Percentiles rank a stretch among this genome's conserved stretches.
phyloP scores from a whole-genome alignment of 2,888 invertebrate species.

The Amphipyra berbera region DNA sequence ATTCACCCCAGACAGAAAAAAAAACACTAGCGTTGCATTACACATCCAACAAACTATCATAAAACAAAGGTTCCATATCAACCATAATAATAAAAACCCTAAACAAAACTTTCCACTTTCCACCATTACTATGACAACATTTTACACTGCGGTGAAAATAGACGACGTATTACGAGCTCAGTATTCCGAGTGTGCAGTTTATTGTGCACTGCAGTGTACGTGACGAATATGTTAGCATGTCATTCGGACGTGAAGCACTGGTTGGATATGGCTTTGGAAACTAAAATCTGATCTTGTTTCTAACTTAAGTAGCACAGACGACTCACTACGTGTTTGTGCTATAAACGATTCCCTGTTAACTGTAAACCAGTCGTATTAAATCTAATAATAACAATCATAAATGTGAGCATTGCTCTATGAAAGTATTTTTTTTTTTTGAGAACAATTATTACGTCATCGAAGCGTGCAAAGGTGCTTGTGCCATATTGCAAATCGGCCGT shows the following conservation, averaged over 20 bases:
- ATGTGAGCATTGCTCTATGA: no score
- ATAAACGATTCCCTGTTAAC: no score
- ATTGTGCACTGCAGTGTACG: slow-evolving; percentile 58
- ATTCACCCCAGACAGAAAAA: no score
- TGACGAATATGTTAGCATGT: slow-evolving; percentile 52
- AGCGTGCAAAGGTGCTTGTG: no score
- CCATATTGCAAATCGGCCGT: no score
- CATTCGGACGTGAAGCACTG: slow-evolving; percentile 42
- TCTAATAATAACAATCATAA: no score
- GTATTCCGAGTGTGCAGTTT: slow-evolving; percentile 53
- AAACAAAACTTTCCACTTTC: slow-evolving; percentile 46
- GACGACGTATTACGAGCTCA: slow-evolving; percentile 33
- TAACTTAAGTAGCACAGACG: slow-evolving; percentile 2
- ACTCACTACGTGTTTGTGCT: no score
- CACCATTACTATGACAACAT: slow-evolving; percentile 22
- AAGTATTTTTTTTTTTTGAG: no score
- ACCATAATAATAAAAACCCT: slow-evolving; percentile 20
- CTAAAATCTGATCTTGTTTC: slow-evolving; percentile 32
- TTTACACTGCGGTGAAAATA: slow-evolving; percentile 51
- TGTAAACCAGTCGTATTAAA: no score
- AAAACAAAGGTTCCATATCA: slow-evolving; percentile 17
- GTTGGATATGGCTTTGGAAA: slow-evolving; percentile 30
- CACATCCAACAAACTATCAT: slow-evolving; percentile 13
- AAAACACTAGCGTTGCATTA: no score
- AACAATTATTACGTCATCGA: no score